Evolutionary conservation across 2,888 invertebrate genomes (phyloP), one percentile per base, ranked within the genome.

Genomic region (Temnothorax rugatulus): DNA sequence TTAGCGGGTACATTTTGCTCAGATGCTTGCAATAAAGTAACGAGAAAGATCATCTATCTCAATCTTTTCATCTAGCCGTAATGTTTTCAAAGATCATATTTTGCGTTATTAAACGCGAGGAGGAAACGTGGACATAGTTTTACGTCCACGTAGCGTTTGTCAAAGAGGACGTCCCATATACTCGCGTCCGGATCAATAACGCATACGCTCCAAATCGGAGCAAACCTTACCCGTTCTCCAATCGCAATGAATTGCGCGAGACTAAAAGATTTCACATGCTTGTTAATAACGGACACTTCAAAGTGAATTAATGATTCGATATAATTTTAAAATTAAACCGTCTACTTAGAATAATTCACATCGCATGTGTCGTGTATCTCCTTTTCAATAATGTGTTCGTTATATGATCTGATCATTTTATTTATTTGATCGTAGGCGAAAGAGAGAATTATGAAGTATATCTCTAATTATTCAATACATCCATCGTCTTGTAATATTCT

Each of bases 151-250:
- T n/a, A 57, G 44, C 71, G 47, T 57, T 21, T 69, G 79, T 69
- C 79, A 69, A 69, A 69, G 69, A 81, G 82, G 8, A 73, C 13
- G 61, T 44, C 44, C 71, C 41, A 73, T 82, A 50, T 71, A 57
- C 21, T 44, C 21, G 81, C 73, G 57, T 47, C 38, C 50, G 73
- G 73, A 82, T 82, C 82, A 71, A 82, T 82, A 82, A 73, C 59
- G 73, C 61, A 61, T 61, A 61, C 50, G 82, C 63, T 82, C 74
- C 50, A 61, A 73, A 73, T 82, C 63, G 29, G 63, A 61, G 73
- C 50, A 74, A 82, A 82, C 61, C 52, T 73, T 74, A 50, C 18
- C 8, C 81, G 50, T 61, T 61, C 81, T 61, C 71, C 81, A 71
- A 74, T 71, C 21, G 71, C 50, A 50, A 82, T 29, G 61, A 82